Percentiles rank a stretch among this genome's conserved stretches.
phyloP scores from a whole-genome alignment of 1,140 invertebrate species.

The Cheumatopsyche charites region DNA sequence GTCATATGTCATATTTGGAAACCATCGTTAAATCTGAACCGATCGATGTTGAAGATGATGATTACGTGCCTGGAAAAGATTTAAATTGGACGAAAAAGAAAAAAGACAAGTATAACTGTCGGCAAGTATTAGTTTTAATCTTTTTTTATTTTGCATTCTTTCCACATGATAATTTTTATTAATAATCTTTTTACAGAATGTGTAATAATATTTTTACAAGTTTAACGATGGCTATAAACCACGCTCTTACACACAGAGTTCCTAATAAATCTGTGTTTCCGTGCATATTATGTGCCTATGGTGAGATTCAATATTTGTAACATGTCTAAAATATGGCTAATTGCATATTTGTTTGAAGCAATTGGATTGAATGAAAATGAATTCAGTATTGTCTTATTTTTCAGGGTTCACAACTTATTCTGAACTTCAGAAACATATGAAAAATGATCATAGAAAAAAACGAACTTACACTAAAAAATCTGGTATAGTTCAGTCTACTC shows the following conservation, averaged over 20 bases:
- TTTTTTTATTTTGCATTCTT: neutral
- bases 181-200: conserved; percentile 38
- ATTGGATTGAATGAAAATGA: no score
- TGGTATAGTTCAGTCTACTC: neutral
- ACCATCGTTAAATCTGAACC: conserved; percentile 26
- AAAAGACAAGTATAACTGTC: conserved; percentile 29
- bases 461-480: neutral
- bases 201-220: conserved; percentile 16
- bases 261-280: conserved; percentile 39
- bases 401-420: conserved; percentile 40
- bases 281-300: conserved; percentile 45
- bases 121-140: conserved; percentile 15
- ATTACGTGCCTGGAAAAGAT: conserved; percentile 35
- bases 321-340: neutral
- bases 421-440: conserved; percentile 42
- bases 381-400: no score
- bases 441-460: conserved; percentile 31
- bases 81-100: conserved; percentile 34
- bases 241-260: conserved; percentile 36
- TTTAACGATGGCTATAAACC: conserved; percentile 21
- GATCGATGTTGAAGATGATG: conserved; percentile 33
- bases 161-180: neutral
- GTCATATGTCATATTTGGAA: conserved; percentile 25
- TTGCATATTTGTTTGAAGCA: neutral
- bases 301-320: conserved; percentile 27